Conservation (phyloP, 2,888 invertebrate species). For the Choristoneura rosaceana region DNA sequence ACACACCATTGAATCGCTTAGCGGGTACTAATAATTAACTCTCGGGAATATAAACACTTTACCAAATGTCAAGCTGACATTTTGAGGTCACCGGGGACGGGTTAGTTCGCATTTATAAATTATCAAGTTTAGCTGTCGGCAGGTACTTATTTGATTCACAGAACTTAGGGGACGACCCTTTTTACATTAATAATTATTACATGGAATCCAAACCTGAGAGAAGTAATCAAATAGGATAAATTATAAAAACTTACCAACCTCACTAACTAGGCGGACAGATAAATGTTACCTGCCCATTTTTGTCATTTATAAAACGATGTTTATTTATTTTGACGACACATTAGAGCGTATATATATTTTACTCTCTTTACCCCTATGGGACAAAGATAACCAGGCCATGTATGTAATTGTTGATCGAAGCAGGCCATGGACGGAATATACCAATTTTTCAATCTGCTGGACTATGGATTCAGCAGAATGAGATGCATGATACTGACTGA, state of each 20-base stretch:
- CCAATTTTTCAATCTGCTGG: no score
- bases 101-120: conserved; percentile 4
- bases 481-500: no score
- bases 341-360: no score
- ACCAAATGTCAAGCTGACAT: background rate
- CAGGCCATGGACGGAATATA: no score
- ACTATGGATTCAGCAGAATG: no score
- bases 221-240: conserved; percentile 1
- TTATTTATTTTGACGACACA: no score
- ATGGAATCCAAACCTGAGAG: background rate
- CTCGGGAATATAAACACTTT: background rate
- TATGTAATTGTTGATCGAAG: no score
- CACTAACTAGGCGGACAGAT: no score
- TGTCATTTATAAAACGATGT: background rate
- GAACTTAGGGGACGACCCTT: background rate
- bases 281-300: background rate
- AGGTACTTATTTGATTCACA: background rate
- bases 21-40: background rate
- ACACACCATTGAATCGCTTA: no score
- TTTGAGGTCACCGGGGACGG: background rate
- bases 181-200: background rate
- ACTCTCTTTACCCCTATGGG: no score
- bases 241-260: background rate
- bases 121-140: background rate
- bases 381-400: no score